Conservation (phyloP, 2,113 vertebrate genomes). For the Uria lomvia region DNA sequence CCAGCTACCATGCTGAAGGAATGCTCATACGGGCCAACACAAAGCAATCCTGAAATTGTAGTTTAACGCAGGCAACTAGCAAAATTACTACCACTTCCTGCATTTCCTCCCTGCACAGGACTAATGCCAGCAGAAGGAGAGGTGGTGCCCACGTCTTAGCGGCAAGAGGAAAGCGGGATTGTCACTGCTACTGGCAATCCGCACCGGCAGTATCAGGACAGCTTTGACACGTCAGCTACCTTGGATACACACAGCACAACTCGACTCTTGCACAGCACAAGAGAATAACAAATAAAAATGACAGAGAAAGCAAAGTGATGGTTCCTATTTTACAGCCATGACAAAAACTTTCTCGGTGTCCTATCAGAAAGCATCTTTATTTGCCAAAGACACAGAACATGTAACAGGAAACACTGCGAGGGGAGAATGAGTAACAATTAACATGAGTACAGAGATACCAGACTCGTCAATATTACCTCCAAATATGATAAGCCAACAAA, state of each 20-base stretch:
- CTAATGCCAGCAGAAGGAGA: neutral
- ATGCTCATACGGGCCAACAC: fast-evolving
- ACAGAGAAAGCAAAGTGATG: neutral
- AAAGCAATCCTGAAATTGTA: neutral
- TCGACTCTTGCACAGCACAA: neutral
- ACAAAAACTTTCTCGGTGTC: fast-evolving
- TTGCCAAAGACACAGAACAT: neutral
- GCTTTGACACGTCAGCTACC: fast-evolving
- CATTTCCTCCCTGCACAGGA: neutral
- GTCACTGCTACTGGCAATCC: neutral
- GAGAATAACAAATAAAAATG: neutral
- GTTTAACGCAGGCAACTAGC: neutral
- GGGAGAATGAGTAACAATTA: neutral
- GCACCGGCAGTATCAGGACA: fast-evolving
- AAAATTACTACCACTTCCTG: neutral
- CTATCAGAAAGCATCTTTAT: neutral
- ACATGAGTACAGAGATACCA: neutral
- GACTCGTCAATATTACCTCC: conserved; percentile 82
- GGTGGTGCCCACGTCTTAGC: fast-evolving
- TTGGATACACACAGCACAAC: neutral
- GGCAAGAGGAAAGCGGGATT: neutral
- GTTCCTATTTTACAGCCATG: neutral
- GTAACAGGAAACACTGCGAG: neutral
- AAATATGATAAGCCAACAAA: conserved; percentile 95
- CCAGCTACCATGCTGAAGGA: neutral